Percentiles rank a stretch among this genome's conserved stretches.
Evolutionary conservation across 2,888 invertebrate species (phyloP).

Genomic region (Cetonia aurata): DNA sequence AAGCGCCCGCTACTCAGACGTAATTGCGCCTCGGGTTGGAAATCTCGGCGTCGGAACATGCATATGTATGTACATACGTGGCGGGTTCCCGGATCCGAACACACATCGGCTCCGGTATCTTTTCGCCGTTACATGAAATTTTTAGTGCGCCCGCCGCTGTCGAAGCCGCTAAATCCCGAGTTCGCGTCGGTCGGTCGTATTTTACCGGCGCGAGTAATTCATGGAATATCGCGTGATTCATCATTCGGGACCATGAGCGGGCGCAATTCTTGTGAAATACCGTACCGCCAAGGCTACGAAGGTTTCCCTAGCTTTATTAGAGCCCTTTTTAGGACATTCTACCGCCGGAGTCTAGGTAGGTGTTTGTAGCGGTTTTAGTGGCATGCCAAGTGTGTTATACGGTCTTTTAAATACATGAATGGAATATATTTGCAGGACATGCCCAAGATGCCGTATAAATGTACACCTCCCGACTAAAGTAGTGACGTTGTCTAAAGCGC

Average conservation of each 20-base stretch:
- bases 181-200: slow-evolving; percentile 15
- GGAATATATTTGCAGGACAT: no score
- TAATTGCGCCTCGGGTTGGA: neutral
- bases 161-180: slow-evolving; percentile 14
- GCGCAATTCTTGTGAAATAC: slow-evolving; percentile 17
- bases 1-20: neutral
- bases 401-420: no score
- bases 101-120: slow-evolving; percentile 7
- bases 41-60: slow-evolving; percentile 19
- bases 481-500: no score
- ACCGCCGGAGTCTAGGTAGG: no score
- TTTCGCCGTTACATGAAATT: slow-evolving; percentile 30
- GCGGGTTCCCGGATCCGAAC: neutral
- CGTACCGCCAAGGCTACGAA: neutral
- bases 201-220: slow-evolving; percentile 26
- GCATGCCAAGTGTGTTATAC: no score
- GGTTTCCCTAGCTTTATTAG: no score
- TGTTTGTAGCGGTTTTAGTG: no score
- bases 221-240: slow-evolving; percentile 25
- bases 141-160: slow-evolving; percentile 7
- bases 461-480: no score
- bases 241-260: slow-evolving; percentile 9
- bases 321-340: no score
- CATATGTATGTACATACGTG: slow-evolving; percentile 12
- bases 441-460: no score